Evolutionary conservation across 1,140 invertebrate genomes (phyloP), one percentile per base, ranked within the genome.

Genomic region (Drosophila insularis): DNA sequence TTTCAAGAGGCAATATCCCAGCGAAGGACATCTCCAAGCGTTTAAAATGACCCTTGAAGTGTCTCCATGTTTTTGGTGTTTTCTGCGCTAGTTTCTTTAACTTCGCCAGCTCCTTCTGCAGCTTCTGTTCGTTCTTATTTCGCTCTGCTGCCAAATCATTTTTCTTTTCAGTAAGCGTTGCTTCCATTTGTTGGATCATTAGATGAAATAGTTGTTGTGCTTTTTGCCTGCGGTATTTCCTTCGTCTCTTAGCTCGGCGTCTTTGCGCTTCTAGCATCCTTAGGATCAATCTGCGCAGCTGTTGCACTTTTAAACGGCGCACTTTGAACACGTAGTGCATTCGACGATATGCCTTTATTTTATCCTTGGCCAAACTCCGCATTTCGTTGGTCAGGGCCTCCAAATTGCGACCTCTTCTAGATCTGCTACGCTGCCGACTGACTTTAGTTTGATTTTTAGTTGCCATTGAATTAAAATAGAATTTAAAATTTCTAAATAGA

Each of bases 1-100:
- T 7, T 19, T 64, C 62, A 4, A 64, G 6, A 1, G 62, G 62
- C 13, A 64, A 13, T 19, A 64, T 14, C 1, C 62, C 62, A 5
- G 31, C 43, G 11, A 64, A 13, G 2, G 31, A 46, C n/a, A 54
- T 14, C 7, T 64, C 46, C 8, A 64, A 14, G 7, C 62, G 46
- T 10, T 23, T 35, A 5, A 64, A 23, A 35, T n/a, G 14, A 10
- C 23, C 32, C 17, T 35, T 17, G 6, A 64, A 64, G 3, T 31
- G 13, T 35, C 8, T 35, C 62, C 62, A 64, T 1, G 8, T 35
- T 23, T 64, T 46, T 10, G 62, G 31, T 8, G 31, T 37, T 32
- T 23, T 64, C 5, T 23, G 62, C 2, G 46, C 31, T 6, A 39
- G 0, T 27, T 39, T 23, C 4, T 39, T 64, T 3, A 64, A 19